phyloP scores from a whole-genome alignment of 2,888 invertebrate genomes.

The Drosophila dives region DNA sequence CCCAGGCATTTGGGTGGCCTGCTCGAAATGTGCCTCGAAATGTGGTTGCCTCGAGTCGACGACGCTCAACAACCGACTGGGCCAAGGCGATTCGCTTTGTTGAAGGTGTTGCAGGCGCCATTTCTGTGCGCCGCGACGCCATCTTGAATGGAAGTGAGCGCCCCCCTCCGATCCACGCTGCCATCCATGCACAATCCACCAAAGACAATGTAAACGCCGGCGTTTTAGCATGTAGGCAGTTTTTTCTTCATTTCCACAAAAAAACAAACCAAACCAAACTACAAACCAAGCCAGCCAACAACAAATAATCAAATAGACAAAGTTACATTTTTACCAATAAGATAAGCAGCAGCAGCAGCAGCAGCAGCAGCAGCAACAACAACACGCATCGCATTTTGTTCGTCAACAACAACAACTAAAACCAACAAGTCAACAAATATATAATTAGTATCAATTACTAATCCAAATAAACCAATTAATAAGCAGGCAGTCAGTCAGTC shows the following conservation, averaged over 20 bases:
- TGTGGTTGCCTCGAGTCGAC: constrained; percentile 45
- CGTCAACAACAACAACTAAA: constrained; percentile 58
- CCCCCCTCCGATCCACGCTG: constrained; percentile 29
- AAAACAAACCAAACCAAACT: constrained; percentile 41
- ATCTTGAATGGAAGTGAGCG: constrained; percentile 63
- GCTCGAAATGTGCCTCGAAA: constrained; percentile 40
- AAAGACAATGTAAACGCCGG: constrained; percentile 79
- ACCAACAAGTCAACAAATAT: constrained; percentile 28
- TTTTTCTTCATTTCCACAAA: constrained; percentile 74
- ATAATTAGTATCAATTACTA: constrained; percentile 29
- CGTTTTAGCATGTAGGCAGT: constrained; percentile 71
- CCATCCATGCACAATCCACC: constrained; percentile 26
- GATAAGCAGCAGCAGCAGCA: constrained; percentile 60
- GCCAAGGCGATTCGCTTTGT: constrained; percentile 26
- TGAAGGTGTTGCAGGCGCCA: constrained; percentile 32
- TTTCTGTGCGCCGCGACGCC: constrained; percentile 60
- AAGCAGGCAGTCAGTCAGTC: constrained; percentile 60
- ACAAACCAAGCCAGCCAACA: constrained; percentile 79
- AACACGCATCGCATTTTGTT: constrained; percentile 73
- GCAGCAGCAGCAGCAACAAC: constrained; percentile 39
- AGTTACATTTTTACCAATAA: constrained; percentile 76
- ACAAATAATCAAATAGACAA: constrained; percentile 79
- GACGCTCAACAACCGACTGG: constrained; percentile 26
- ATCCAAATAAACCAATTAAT: constrained; percentile 29
- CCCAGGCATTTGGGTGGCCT: constrained; percentile 3